A percentile compares a stretch with the other conserved stretches of the same genome.
Evolutionary conservation across 2,888 invertebrate species (phyloP).

Genomic region (Brenthis daphne): DNA sequence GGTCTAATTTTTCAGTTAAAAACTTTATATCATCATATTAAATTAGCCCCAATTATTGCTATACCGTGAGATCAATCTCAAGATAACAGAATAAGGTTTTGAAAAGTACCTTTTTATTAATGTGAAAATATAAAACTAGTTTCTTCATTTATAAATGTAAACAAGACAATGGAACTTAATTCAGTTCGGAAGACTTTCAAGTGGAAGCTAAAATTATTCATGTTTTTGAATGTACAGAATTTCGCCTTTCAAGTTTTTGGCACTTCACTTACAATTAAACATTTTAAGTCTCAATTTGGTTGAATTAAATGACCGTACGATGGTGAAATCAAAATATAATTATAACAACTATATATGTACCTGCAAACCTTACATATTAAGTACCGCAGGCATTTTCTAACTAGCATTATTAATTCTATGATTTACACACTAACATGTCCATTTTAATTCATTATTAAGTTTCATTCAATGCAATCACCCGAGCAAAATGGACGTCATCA

Average conservation of each 20-base stretch:
- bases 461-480: conserved; percentile 53
- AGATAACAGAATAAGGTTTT: no score
- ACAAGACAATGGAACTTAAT: conserved; percentile 1
- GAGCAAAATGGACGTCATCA: conserved; percentile 70
- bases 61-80: no score
- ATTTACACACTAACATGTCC: conserved; percentile 38
- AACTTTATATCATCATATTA: conserved; percentile 3
- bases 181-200: conserved; percentile 16
- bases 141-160: not conserved
- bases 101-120: not conserved
- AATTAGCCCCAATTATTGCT: not conserved
- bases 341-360: conserved; percentile 28
- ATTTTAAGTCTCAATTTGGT: not conserved
- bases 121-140: conserved; percentile 10
- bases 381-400: conserved; percentile 35
- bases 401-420: conserved; percentile 20
- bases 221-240: conserved; percentile 7
- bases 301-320: conserved; percentile 8
- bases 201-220: conserved; percentile 8
- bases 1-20: not conserved
- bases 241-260: conserved; percentile 7
- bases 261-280: conserved; percentile 7
- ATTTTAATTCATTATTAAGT: conserved; percentile 43
- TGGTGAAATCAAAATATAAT: conserved; percentile 21
- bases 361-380: conserved; percentile 32